These are phyloP conservation scores for Varecia variegata DNA, from an alignment of 2,797 vertebrate species.

Conservation along the genomic window DNA sequence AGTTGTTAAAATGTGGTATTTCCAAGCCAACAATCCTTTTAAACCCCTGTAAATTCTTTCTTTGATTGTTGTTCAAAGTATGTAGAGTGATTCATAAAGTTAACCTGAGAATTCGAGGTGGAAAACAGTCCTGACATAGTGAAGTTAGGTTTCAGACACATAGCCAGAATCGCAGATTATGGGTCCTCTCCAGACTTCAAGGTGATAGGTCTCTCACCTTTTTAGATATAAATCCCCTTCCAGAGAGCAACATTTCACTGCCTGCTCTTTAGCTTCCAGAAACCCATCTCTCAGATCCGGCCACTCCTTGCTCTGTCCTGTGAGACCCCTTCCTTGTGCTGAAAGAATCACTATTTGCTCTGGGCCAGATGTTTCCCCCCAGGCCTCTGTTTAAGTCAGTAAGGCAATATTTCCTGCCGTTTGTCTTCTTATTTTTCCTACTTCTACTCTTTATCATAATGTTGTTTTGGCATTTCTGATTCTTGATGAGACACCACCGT, in stretches of 20 bases:
- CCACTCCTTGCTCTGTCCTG: not conserved
- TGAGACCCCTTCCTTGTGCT: conserved; percentile 6
- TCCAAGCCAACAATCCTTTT: not conserved
- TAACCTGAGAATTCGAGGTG: not conserved
- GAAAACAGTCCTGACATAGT: not conserved
- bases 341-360: conserved; percentile 61
- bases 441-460: not conserved
- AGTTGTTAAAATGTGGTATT: not conserved
- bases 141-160: not conserved
- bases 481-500: conserved; percentile 37
- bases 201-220: not conserved
- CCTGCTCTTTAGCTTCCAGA: not conserved
- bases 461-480: conserved; percentile 36
- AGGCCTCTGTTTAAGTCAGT: conserved; percentile 70
- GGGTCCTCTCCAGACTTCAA: not conserved
- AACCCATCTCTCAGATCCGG: not conserved
- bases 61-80: not conserved
- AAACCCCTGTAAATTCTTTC: not conserved
- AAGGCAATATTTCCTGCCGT: conserved; percentile 32
- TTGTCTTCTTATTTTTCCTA: conserved; percentile 25
- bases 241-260: not conserved
- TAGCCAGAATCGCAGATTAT: not conserved
- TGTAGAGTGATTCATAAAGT: not conserved
- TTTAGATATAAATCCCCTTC: not conserved
- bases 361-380: conserved; percentile 76